phyloP scores from a whole-genome alignment of 2,797 vertebrate genomes.

The Pantherophis vulpinus region DNA sequence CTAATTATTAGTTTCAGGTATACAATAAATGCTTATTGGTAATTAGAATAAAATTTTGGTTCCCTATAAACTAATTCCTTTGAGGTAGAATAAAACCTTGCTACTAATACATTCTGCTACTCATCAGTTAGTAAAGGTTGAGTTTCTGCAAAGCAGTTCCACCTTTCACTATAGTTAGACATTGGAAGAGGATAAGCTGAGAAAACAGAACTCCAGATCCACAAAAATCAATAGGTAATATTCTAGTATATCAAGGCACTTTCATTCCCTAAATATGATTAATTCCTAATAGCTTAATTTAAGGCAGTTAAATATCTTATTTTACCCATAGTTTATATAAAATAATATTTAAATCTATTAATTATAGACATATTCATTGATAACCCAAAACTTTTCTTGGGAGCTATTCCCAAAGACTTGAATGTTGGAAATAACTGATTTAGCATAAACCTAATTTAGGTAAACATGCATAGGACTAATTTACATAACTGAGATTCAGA shows the following conservation, averaged over 20 bases:
- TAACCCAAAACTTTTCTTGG: background rate
- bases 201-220: background rate
- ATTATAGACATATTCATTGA: background rate
- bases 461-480: background rate
- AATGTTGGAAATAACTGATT: background rate
- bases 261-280: background rate
- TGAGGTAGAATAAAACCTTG: background rate
- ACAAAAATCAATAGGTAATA: background rate
- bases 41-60: background rate
- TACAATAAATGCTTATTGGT: background rate
- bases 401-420: background rate
- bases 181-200: background rate
- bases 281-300: background rate
- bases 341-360: background rate
- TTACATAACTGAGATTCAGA: background rate
- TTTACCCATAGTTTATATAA: background rate
- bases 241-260: background rate
- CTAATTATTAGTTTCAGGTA: background rate
- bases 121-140: no score
- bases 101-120: background rate
- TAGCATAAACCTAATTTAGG: background rate
- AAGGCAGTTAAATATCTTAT: background rate
- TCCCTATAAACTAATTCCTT: background rate
- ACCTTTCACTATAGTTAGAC: background rate
- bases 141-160: background rate